Conservation (phyloP, 2,797 vertebrate genomes). For the Hemitrygon akajei region DNA sequence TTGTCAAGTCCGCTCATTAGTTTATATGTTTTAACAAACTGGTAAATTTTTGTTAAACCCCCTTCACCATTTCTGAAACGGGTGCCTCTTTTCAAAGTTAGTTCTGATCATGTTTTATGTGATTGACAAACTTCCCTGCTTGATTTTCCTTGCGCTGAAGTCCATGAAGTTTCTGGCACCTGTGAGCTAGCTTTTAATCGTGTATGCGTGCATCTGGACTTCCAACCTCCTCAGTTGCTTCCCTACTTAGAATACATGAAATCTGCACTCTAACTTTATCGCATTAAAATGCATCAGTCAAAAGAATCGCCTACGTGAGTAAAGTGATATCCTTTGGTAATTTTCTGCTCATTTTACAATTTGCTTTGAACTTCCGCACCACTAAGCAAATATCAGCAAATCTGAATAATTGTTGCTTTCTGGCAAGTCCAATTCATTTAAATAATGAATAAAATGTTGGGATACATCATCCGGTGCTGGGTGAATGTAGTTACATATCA, state of each 20-base stretch:
- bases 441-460: neutral
- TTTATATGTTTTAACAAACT: neutral
- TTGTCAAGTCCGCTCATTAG: neutral
- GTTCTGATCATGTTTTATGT: neutral
- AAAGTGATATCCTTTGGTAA: neutral
- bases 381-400: neutral
- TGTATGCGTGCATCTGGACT: neutral
- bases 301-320: neutral
- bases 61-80: neutral
- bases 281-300: neutral
- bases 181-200: conserved; percentile 5
- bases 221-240: neutral
- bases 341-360: neutral
- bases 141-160: conserved; percentile 5
- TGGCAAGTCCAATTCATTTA: neutral
- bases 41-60: neutral
- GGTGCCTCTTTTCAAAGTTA: neutral
- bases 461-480: neutral
- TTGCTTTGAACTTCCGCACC: neutral
- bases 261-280: neutral
- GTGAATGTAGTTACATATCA: neutral
- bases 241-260: neutral
- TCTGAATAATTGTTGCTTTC: neutral
- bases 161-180: neutral
- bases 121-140: neutral